These are phyloP conservation scores for Polydrusus cervinus DNA, from an alignment of 2,888 invertebrate species.

Conservation along the genomic window DNA sequence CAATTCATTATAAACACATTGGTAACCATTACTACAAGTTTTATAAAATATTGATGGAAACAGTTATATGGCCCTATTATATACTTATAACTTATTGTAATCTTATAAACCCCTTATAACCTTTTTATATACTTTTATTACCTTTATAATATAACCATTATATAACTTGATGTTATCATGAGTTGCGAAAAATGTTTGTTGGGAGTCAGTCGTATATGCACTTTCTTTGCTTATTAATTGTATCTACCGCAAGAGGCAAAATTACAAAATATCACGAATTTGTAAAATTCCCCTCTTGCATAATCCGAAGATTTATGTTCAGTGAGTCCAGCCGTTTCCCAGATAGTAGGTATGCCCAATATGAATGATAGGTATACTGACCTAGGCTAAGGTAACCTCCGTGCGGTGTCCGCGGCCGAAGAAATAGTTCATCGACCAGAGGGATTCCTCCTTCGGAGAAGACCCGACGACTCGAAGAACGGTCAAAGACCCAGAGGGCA, in stretches of 20 bases:
- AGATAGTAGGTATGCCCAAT: conserved; percentile 33
- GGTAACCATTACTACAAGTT: too few species aligned
- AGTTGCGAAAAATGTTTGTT: too few species aligned
- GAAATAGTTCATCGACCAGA: conserved; percentile 56
- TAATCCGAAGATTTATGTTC: conserved; percentile 31
- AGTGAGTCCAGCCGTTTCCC: conserved; percentile 23
- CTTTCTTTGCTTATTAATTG: too few species aligned
- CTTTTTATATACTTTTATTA: too few species aligned
- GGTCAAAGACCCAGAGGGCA: conserved; percentile 52
- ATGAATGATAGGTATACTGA: conserved; percentile 56
- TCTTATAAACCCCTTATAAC: too few species aligned
- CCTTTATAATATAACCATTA: too few species aligned
- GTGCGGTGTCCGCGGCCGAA: conserved; percentile 48
- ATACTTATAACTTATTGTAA: too few species aligned
- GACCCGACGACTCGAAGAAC: conserved; percentile 55
- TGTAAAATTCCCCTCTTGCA: conserved; percentile 14
- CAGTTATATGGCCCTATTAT: too few species aligned
- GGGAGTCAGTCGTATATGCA: too few species aligned
- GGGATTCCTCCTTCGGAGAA: conserved; percentile 56
- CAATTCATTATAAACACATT: too few species aligned
- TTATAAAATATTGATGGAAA: too few species aligned
- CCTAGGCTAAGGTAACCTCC: conserved; percentile 53
- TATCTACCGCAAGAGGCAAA: not conserved
- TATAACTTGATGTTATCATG: too few species aligned
- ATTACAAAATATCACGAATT: conserved; percentile 12